Conservation (phyloP, 2,888 invertebrate species). For the Oxystoma pomonae region DNA sequence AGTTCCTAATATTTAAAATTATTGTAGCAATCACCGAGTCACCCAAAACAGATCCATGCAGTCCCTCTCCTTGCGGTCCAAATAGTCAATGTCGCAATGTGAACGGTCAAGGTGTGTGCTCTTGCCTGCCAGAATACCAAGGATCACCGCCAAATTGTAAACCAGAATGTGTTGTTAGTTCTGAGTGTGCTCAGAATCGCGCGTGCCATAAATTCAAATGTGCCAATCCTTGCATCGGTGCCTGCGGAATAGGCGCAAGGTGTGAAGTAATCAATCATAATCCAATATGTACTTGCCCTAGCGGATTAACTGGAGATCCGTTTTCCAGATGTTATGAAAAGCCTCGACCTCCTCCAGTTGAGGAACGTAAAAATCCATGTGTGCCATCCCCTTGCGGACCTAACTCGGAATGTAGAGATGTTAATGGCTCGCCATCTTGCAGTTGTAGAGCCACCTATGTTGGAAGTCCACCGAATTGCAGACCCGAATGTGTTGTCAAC, state of each 20-base stretch:
- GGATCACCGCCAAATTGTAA: constrained; percentile 72
- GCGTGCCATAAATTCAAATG: constrained; percentile 75
- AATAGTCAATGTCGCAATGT: constrained; percentile 66
- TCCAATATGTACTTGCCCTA: constrained; percentile 69
- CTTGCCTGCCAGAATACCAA: constrained; percentile 64
- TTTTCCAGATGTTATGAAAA: constrained; percentile 61
- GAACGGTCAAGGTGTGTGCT: constrained; percentile 68
- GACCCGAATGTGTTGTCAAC: constrained; percentile 68
- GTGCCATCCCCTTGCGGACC: constrained; percentile 59
- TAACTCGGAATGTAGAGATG: constrained; percentile 59
- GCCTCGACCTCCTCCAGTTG: constrained; percentile 39
- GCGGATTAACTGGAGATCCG: constrained; percentile 65
- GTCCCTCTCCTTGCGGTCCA: constrained; percentile 72
- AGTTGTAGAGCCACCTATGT: constrained; percentile 63
- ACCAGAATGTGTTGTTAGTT: constrained; percentile 73
- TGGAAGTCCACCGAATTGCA: constrained; percentile 73
- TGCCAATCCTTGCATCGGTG: constrained; percentile 67
- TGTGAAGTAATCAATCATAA: constrained; percentile 74
- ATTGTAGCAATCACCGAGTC: constrained; percentile 34
- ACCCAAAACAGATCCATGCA: constrained; percentile 57
- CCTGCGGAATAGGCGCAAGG: constrained; percentile 68
- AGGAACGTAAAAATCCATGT: constrained; percentile 55
- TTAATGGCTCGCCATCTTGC: constrained; percentile 60
- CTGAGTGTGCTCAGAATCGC: constrained; percentile 67
- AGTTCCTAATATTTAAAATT: too few species aligned